Conservation (phyloP, 2,888 invertebrate genomes). For the Acanthacorydalis orientalis region DNA sequence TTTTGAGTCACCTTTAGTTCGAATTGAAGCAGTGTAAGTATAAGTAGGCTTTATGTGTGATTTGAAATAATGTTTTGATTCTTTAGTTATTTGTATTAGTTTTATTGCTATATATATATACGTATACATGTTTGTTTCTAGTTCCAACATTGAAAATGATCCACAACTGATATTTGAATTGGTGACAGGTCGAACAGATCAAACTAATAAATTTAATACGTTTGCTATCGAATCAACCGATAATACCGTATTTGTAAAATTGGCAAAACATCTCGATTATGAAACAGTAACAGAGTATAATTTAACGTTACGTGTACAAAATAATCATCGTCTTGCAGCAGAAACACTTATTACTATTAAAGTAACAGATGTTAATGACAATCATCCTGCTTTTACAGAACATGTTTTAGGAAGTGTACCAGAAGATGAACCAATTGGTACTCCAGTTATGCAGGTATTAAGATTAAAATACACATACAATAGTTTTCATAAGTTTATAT, state of each 20-base stretch:
- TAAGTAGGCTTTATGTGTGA: too few species aligned
- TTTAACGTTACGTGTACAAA: constrained; percentile 66
- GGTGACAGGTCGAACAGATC: constrained; percentile 66
- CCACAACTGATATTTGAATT: constrained; percentile 62
- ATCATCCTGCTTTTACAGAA: constrained; percentile 73
- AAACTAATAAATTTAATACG: constrained; percentile 68
- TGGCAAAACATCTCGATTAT: constrained; percentile 64
- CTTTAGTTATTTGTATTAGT: not conserved
- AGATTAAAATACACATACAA: not conserved
- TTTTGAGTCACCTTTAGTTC: constrained; percentile 51
- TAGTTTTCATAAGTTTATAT: not conserved
- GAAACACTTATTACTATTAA: constrained; percentile 64
- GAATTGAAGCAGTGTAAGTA: constrained; percentile 52
- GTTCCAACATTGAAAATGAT: constrained; percentile 61
- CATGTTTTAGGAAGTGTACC: constrained; percentile 64
- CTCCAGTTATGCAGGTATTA: constrained; percentile 66
- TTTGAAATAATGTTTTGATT: constrained; percentile 9
- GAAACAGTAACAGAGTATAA: constrained; percentile 73
- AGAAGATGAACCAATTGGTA: constrained; percentile 70
- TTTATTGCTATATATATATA: not conserved
- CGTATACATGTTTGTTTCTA: constrained; percentile 23
- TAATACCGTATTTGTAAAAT: constrained; percentile 53
- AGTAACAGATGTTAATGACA: constrained; percentile 80
- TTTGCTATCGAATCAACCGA: constrained; percentile 51
- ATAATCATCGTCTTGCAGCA: constrained; percentile 61